Evolutionary conservation across 2,797 vertebrate species (phyloP).

Genomic region (Neopelma chrysocephalum): DNA sequence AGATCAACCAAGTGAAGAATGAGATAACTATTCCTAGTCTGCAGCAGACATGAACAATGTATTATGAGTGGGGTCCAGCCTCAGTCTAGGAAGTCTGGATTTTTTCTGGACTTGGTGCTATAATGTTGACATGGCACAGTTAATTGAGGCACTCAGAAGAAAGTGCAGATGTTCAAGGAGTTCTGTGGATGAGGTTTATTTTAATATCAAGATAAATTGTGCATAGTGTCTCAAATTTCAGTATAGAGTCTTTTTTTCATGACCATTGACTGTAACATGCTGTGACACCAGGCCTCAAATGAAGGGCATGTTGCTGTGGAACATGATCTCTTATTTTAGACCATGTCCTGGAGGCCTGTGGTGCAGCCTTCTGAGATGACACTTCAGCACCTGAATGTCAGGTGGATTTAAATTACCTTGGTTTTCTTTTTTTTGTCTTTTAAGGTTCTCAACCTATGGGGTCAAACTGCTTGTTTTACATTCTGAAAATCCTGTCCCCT

Average conservation of each 20-base stretch:
- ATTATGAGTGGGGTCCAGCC: not conserved
- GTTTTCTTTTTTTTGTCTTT: not conserved
- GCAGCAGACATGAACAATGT: not conserved
- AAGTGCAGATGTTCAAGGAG: not conserved
- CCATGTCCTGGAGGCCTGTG: not conserved
- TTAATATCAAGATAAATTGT: not conserved
- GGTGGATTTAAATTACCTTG: not conserved
- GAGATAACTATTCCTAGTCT: not conserved
- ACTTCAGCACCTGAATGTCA: not conserved
- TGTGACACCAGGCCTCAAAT: not conserved
- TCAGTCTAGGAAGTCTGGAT: not conserved
- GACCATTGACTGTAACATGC: not conserved
- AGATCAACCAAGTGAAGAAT: not conserved
- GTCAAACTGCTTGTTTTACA: not conserved
- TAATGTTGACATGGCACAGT: not conserved
- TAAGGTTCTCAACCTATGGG: accelerated
- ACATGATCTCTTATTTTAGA: not conserved
- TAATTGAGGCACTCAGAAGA: not conserved
- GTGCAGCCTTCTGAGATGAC: not conserved
- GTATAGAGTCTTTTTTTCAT: not conserved
- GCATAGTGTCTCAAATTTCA: not conserved
- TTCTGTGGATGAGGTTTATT: not conserved
- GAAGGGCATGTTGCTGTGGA: not conserved
- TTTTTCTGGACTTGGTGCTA: not conserved
- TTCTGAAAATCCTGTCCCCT: not conserved